Percentiles rank a stretch among this genome's conserved stretches.
Conservation (phyloP, 2,888 invertebrate species). For the Bibio marci region DNA sequence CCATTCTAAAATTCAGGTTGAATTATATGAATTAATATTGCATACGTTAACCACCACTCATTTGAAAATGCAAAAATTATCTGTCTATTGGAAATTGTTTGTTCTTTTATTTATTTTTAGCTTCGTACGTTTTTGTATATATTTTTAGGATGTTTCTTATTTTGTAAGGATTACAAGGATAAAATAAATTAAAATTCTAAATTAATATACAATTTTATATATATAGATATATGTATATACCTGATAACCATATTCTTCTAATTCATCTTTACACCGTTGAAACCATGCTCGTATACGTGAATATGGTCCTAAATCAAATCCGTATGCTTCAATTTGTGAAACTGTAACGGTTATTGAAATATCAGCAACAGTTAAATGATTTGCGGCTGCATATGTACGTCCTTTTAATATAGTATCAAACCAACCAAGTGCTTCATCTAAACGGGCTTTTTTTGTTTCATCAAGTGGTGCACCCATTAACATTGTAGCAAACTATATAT, state of each 20-base stretch:
- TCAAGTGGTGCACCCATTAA: slow-evolving; percentile 30
- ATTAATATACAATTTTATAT: too few species aligned
- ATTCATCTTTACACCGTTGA: slow-evolving; percentile 40
- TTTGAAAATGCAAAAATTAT: too few species aligned
- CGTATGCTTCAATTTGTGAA: slow-evolving; percentile 30
- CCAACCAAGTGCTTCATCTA: slow-evolving; percentile 37
- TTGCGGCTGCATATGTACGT: slow-evolving; percentile 38
- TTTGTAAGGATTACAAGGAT: too few species aligned
- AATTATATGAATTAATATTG: too few species aligned
- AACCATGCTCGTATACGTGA: slow-evolving; percentile 42
- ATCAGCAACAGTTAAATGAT: slow-evolving; percentile 30
- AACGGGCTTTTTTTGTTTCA: slow-evolving; percentile 30
- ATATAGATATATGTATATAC: slow-evolving; percentile 16
- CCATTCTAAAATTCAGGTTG: too few species aligned
- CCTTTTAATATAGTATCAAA: slow-evolving; percentile 36
- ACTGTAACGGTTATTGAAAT: slow-evolving; percentile 24
- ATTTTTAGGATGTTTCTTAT: too few species aligned
- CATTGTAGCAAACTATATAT: slow-evolving; percentile 31
- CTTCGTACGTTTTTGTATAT: too few species aligned
- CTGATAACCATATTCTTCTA: slow-evolving; percentile 49
- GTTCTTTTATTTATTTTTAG: too few species aligned
- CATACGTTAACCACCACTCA: too few species aligned
- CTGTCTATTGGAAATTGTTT: too few species aligned
- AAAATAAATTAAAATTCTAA: too few species aligned
- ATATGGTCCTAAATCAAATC: slow-evolving; percentile 34